phyloP scores from a whole-genome alignment of 2,113 vertebrate species.

The Microtus richardsoni region DNA sequence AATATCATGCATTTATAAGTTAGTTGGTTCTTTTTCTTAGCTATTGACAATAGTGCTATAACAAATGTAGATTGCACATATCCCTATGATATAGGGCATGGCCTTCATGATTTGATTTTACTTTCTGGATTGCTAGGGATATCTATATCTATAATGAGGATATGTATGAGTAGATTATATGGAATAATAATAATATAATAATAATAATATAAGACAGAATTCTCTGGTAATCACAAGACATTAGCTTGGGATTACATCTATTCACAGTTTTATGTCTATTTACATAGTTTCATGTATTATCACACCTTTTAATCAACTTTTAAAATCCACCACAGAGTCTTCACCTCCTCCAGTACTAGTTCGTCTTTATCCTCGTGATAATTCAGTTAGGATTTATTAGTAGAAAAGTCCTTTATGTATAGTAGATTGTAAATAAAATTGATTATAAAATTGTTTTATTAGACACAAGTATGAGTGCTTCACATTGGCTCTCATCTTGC shows the following conservation, averaged over 20 bases:
- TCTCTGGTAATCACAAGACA: neutral
- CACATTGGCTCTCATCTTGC: neutral
- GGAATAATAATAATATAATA: neutral
- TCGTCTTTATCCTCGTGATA: neutral
- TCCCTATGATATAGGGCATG: neutral
- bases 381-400: neutral
- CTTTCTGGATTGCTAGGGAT: neutral
- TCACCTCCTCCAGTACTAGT: neutral
- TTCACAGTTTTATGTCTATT: neutral
- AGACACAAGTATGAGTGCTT: neutral
- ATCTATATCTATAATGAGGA: neutral
- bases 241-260: neutral
- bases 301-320: neutral
- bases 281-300: neutral
- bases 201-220: neutral
- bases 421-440: neutral
- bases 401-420: neutral
- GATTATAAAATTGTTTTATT: conserved; percentile 34
- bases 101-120: neutral
- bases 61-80: neutral
- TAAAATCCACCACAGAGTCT: neutral
- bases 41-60: neutral
- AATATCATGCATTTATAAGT: neutral
- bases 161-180: neutral
- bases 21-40: neutral